Evolutionary conservation across 1,140 invertebrate genomes (phyloP), one percentile per base, ranked within the genome.

Genomic region (Drosophila nikananu): DNA sequence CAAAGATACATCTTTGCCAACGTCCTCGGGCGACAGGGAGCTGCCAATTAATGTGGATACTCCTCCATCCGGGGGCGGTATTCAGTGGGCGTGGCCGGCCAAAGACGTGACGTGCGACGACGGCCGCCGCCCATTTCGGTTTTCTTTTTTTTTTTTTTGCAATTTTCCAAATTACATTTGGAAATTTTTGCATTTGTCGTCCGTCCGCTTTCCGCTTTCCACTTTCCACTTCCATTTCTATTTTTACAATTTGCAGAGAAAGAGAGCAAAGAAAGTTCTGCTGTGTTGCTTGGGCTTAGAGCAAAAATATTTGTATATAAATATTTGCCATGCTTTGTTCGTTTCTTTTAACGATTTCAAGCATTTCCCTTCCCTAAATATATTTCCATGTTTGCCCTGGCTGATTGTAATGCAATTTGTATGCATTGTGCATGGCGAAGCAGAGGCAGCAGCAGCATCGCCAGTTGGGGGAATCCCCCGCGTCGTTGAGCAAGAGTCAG

Each of bases 371-470:
- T 73, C 41, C 67, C 67, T 82, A 78, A 58, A 83, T 80, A 83
- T 83, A 83, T 83, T 73, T 83, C 72, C 80, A 80, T 89, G 80
- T 87, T 87, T 83, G 80, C 67, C 72, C 61, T 74, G 73, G 80
- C 84, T 89, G 84, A 89, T 87, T 87, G 84, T 87, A 87, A 87
- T 87, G 84, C 84, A 87, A 87, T 87, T 87, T 81, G 83, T 87
- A 87, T 87, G 84, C 83, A 87, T 87, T 87, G 83, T 89, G 84
- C 83, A 87, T 87, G 81, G 86, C 52, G 72, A 86, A n/a, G 72
- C 75, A 68, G n/a, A 15, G 25, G 52, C 30, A 35, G 49, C 25
- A 52, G 49, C 30, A 32, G 8, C 35, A n/a, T 17, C 48, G 6
- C 9, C 15, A 55, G 32, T 39, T 39, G 37, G 46, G 63, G 62